A percentile compares a stretch with the other conserved stretches of the same genome.
phyloP scores from a whole-genome alignment of 1,140 invertebrate genomes.

The Paraescarpia echinospica region DNA sequence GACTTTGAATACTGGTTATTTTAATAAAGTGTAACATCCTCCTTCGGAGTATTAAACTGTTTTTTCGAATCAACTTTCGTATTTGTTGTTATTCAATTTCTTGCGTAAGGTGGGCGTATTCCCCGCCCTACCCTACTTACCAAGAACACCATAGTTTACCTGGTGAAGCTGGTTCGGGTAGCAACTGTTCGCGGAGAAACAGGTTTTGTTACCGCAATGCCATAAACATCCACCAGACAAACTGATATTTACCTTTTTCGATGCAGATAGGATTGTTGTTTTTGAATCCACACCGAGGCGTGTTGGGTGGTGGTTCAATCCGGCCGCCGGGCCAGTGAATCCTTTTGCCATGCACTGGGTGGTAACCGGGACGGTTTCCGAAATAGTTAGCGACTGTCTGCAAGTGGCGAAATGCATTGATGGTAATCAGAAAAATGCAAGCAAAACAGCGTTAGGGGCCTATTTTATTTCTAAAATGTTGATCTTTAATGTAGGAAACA shows the following conservation, averaged over 20 bases:
- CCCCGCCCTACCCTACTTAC: too few relatives aligned
- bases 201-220: not conserved
- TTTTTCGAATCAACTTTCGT: too few relatives aligned
- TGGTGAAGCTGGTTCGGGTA: too few relatives aligned
- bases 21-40: too few relatives aligned
- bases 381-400: conserved; percentile 38
- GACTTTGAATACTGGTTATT: too few relatives aligned
- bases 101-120: too few relatives aligned
- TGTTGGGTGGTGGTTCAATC: conserved; percentile 31
- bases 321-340: conserved; percentile 37
- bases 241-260: conserved; percentile 21
- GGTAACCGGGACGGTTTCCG: conserved; percentile 35
- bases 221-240: not conserved
- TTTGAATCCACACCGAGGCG: conserved; percentile 35
- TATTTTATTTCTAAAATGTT: not conserved
- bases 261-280: conserved; percentile 32
- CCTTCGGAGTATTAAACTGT: too few relatives aligned
- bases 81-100: too few relatives aligned
- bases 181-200: too few relatives aligned
- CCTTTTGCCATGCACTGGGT: conserved; percentile 17
- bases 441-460: not conserved
- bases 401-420: not conserved
- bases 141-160: too few relatives aligned
- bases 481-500: not conserved
- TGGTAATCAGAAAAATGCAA: not conserved